Base-by-base conservation (phyloP, 2,888 invertebrate species). In the Pristionchus entomophagus region DNA sequence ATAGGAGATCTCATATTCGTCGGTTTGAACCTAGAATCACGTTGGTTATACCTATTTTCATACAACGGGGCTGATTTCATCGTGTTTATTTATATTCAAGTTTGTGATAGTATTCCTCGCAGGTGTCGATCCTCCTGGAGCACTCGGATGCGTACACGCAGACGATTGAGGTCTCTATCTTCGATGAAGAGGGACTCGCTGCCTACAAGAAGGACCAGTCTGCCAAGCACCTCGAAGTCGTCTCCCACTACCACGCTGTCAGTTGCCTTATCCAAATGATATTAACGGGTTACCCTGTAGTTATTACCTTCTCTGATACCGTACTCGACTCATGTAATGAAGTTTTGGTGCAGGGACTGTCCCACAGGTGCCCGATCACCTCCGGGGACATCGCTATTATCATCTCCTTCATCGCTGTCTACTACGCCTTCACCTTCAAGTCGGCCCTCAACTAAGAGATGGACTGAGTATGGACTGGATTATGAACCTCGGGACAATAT, bases 181-280 rank as follows among this genome's bases (percentile, higher is more conserved):
- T 96, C 92, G 97, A 98, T 91, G 98, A 98, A 94, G 98, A 98
- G 93, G 97, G 97, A 87, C 97, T 96, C 94, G 96, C 96, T 0
- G 96, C 96, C 10, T 95, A 97, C 85, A 96, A 96, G 86, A 97
- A 86, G 2, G 87, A 88, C 84, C 94, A 95, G 10, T 94, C 95
- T 49, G 95, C 96, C 6, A 95, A 96, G 89, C 95, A 96, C 0
- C 94, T 97, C 5, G 95, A 96, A 86, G 96, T 96, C 49, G 95
- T 97, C 35, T 95, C 95, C 78, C 94, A 97, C 14, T 95, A 96
- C 90, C 96, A 96, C 92, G 95, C 96, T 85, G 94, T 94, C 90
- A 91, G 92, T 89, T 49, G n/a, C 26, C n/a, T 19, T 65, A 45
- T 45, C 6, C 45, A n/a, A n/a, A n/a, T 29, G 12, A 26, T 59